Percentiles rank a stretch among this genome's conserved stretches.
phyloP scores from a whole-genome alignment of 2,797 vertebrate genomes.

The Choloepus didactylus region DNA sequence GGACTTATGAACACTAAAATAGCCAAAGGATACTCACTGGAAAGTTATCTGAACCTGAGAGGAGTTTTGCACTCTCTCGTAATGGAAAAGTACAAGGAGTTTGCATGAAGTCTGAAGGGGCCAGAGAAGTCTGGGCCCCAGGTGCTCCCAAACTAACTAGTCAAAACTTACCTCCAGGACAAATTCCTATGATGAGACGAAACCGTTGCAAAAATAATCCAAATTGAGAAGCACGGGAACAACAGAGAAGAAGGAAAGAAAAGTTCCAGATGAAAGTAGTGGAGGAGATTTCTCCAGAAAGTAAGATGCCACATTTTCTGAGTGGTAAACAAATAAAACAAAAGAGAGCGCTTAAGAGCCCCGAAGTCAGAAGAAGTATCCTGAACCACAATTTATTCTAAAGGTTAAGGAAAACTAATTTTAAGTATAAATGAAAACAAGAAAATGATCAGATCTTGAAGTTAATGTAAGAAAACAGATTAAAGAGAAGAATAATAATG shows the following conservation, averaged over 20 bases:
- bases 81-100: not conserved
- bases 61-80: not conserved
- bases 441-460: not conserved
- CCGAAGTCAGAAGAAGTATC: not conserved
- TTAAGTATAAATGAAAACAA: not conserved
- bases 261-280: not conserved
- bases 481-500: not conserved
- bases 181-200: not conserved
- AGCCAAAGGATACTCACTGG: not conserved
- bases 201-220: not conserved
- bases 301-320: not conserved
- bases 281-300: not conserved
- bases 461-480: not conserved
- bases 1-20: not conserved
- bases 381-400: not conserved
- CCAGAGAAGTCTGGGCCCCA: not conserved
- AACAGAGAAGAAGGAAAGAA: not conserved
- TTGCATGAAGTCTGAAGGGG: not conserved
- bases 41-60: not conserved
- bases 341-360: not conserved
- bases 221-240: not conserved
- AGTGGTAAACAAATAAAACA: not conserved
- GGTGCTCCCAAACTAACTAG: not conserved
- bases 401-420: constrained; percentile 29
- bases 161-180: not conserved